phyloP scores from a whole-genome alignment of 2,113 vertebrate species.

The Podilymbus podiceps region DNA sequence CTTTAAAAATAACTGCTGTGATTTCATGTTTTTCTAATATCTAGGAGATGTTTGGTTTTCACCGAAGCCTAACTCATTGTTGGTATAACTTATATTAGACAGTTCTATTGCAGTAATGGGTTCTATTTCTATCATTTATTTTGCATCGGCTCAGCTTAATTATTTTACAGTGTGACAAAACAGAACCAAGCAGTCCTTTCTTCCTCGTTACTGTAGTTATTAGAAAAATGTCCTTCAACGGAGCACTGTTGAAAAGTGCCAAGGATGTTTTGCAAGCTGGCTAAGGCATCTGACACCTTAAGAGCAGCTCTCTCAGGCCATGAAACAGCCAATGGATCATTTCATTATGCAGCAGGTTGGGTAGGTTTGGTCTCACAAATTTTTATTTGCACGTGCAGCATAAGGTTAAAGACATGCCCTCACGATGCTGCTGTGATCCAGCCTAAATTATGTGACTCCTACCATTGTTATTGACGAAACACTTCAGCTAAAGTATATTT shows the following conservation, averaged over 20 bases:
- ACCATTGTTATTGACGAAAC: background rate
- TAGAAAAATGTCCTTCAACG: conserved; percentile 43
- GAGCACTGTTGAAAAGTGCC: background rate
- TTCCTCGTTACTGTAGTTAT: conserved; percentile 26
- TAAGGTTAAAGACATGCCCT: background rate
- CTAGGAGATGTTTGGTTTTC: conserved; percentile 50
- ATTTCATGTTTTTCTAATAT: conserved; percentile 66
- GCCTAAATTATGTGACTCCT: background rate
- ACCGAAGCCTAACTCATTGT: conserved; percentile 52
- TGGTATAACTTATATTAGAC: conserved; percentile 39
- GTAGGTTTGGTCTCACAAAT: background rate
- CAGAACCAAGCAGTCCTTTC: conserved; percentile 2
- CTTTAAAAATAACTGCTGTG: conserved; percentile 50
- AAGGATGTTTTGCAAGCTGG: conserved; percentile 1
- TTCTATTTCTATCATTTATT: conserved; percentile 59
- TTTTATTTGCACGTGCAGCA: rapidly evolving
- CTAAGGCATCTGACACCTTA: background rate
- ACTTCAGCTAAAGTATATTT: background rate
- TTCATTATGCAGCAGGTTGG: background rate
- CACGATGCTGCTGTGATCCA: background rate
- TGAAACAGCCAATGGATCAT: background rate
- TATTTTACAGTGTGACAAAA: conserved; percentile 4
- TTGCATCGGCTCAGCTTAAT: conserved; percentile 47
- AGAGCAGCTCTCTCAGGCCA: background rate
- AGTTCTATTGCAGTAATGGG: conserved; percentile 9